These are phyloP conservation scores for Phenganax stokvisi DNA, from an alignment of 92 coral and sea anemone species.

Conservation along the genomic window DNA sequence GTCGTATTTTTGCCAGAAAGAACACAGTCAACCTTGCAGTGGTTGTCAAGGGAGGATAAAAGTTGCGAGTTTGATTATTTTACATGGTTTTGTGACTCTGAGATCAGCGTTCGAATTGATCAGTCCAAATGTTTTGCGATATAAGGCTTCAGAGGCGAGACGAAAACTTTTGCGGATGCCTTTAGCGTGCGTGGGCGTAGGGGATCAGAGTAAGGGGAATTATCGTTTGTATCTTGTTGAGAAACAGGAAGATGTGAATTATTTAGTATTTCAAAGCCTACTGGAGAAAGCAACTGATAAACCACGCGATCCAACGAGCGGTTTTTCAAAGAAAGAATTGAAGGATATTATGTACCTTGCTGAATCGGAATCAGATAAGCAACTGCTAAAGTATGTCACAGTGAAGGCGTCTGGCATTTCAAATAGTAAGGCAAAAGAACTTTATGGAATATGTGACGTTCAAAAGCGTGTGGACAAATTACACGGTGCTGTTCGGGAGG, in stretches of 20 bases:
- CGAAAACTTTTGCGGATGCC: slow-evolving; percentile 39
- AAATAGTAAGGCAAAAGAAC: slow-evolving; percentile 44
- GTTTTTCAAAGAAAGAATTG: slow-evolving; percentile 33
- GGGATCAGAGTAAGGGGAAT: slow-evolving; percentile 26
- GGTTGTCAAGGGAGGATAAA: slow-evolving; percentile 34
- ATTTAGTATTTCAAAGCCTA: slow-evolving; percentile 27
- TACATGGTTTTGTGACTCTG: slow-evolving; percentile 33
- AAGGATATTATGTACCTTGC: slow-evolving; percentile 47
- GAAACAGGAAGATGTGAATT: slow-evolving; percentile 31
- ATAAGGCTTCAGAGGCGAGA: slow-evolving; percentile 47
- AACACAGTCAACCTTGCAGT: slow-evolving; percentile 43
- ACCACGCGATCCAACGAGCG: not conserved
- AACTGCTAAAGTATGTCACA: slow-evolving; percentile 46
- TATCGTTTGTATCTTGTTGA: slow-evolving; percentile 29
- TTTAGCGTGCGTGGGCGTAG: slow-evolving; percentile 38
- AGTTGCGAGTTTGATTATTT: slow-evolving; percentile 34
- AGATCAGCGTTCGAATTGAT: slow-evolving; percentile 34
- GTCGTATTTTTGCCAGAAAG: slow-evolving; percentile 37
- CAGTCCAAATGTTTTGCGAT: slow-evolving; percentile 35
- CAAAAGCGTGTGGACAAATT: slow-evolving; percentile 37
- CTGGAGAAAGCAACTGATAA: slow-evolving; percentile 24
- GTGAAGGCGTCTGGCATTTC: slow-evolving; percentile 52
- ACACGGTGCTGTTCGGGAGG: slow-evolving; percentile 31
- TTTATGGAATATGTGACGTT: slow-evolving; percentile 45
- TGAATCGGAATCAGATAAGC: slow-evolving; percentile 49